Evolutionary conservation across 2,113 vertebrate species (phyloP), one percentile per base, ranked within the genome.

Genomic region (Stomatorhinus ivindoensis): DNA sequence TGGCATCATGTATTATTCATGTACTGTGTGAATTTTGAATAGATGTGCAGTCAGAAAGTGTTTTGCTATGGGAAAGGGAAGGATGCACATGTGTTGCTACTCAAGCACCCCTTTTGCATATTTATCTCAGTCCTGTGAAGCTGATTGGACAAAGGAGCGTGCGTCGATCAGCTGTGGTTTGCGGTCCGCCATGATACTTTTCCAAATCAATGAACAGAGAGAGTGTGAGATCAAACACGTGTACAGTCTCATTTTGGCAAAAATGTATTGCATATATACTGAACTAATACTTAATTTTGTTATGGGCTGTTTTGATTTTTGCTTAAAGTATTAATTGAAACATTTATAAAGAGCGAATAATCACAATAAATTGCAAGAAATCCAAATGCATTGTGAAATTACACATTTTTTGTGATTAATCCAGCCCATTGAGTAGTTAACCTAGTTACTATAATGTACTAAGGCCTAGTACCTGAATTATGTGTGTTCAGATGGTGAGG

Each of bases 1-100:
- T 47, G 50, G 31, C 50, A 39, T 50, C 73, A 80, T 89, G 76
- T 83, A 89, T 89, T 89, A 89, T 85, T 84, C 82, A 85, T 84
- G 80, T 85, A 85, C 31, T 85, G 42, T 51, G 53, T 83, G 88
- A 53, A 61, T 85, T 58, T 61, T 84, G 48, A 89, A 65, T 50
- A 46, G 19, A 76, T 73, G 48, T 44, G 48, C 83, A 82, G 48
- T 47, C 6, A 19, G 73, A 48, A 83, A 50, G 21, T 35, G 51
- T 89, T 84, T 85, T 80, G 80, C 88, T 47, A 39, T 55, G 39
- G 51, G 39, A 89, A 47, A 31, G 47, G 47, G 69, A 42, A 31
- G 42, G 47, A 76, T 88, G 87, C 58, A n/a, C 24, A 15, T 80
- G 69, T 80, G 88, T 80, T 53, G 31, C 27, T 31, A 53, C 88